Base-by-base conservation (phyloP, 2,888 invertebrate species). In the Torymus texanus region DNA sequence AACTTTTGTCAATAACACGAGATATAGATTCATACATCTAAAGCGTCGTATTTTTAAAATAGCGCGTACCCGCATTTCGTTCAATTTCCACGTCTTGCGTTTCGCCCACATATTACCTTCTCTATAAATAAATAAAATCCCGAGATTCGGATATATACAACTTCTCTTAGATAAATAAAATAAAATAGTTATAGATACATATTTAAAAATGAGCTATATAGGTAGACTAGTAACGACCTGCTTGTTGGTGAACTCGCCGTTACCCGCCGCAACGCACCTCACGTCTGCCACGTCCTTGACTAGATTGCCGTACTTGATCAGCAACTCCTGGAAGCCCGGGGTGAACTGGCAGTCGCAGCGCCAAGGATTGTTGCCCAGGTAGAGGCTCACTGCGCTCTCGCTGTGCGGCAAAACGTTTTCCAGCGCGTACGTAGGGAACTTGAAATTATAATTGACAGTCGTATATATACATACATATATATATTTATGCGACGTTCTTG, bases 361-460 rank as follows among this genome's bases (percentile, higher is more conserved):
- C 96, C 96, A 97, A 0, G 96, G 95, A 90, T 97, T 97, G 82
- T 92, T 91, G 0, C 95, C 95, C 0, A 96, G 91, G 85, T 92
- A 93, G 51, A 96, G 91, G 77, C 94, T 92, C 85, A 93, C 94
- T 58, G 94, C 94, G 84, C 94, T 94, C 61, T 92, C 91, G 88
- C 96, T 96, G 70, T 93, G 93, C 84, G 94, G 93, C 41, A 97
- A 92, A 0, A 95, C 95, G 87, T 96, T 95, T 85, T 96, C 95
- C 82, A 97, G 91, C 0, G 95, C 95, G 88, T 96, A 96, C 0
- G 95, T 94, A 11, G 96, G 96, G 65, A 96, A 91, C 95, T 96
- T 71, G 41, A 77, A 74, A 62, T 18, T 56, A 61, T 56, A 63
- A 80, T 41, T 51, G 8, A 41, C 5, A 41, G 8, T 41, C 41